Conservation (phyloP, 2,113 vertebrate species). For the Montifringilla adamsi region DNA sequence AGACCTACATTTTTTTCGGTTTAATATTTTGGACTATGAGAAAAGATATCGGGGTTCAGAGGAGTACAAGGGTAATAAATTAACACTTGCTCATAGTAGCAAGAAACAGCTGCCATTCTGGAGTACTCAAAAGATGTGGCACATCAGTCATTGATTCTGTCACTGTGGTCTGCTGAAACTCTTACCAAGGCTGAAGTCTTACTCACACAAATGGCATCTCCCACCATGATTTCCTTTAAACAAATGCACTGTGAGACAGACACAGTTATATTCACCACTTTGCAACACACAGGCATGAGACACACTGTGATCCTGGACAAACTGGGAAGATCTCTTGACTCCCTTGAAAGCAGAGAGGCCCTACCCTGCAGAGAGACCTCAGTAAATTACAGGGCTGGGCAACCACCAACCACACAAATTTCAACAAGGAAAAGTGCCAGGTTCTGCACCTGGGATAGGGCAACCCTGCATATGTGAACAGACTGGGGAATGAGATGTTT, state of each 20-base stretch:
- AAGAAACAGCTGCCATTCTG: neutral
- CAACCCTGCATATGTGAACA: fast-evolving
- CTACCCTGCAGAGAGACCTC: neutral
- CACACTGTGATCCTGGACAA: neutral
- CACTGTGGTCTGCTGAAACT: neutral
- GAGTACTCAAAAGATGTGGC: neutral
- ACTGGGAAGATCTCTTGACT: neutral
- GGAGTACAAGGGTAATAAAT: neutral
- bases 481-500: fast-evolving
- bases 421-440: neutral
- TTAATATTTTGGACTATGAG: conserved; percentile 45
- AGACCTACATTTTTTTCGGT: conserved; percentile 35
- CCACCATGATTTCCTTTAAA: neutral
- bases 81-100: neutral
- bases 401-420: neutral
- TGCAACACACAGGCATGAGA: neutral
- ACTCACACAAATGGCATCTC: neutral
- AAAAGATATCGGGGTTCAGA: neutral
- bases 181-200: neutral
- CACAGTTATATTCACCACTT: neutral
- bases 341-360: too few species aligned
- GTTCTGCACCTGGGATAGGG: neutral
- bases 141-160: neutral
- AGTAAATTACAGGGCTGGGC: neutral
- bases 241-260: neutral